Evolutionary conservation across 2,113 vertebrate species (phyloP).

Genomic region (Oncorhynchus keta): DNA sequence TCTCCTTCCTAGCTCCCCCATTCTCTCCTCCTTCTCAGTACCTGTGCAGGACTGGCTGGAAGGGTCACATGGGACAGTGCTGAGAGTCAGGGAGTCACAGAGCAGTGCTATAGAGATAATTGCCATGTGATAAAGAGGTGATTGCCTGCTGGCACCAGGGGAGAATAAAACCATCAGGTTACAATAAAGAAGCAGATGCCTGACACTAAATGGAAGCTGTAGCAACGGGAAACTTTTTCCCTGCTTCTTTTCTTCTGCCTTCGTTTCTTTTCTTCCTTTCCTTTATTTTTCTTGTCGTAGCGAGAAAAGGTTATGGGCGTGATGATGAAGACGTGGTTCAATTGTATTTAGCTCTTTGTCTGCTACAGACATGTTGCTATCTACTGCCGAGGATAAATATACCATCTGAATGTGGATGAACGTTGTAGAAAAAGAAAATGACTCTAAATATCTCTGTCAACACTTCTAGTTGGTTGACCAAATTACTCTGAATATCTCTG

Average conservation of each 20-base stretch:
- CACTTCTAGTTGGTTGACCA: too few species aligned
- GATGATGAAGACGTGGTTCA: conserved; percentile 54
- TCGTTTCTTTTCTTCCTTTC: not conserved
- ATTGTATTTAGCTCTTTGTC: conserved; percentile 50
- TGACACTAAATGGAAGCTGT: conserved; percentile 74
- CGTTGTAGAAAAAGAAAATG: conserved; percentile 15
- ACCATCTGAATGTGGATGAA: conserved; percentile 43
- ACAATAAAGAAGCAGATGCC: conserved; percentile 81
- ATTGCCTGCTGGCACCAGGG: conserved; percentile 78
- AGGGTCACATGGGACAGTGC: conserved; percentile 72
- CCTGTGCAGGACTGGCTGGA: conserved; percentile 45
- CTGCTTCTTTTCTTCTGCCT: conserved; percentile 43
- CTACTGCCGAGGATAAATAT: conserved; percentile 45
- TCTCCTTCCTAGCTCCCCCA: not conserved
- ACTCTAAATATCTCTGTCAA: not conserved
- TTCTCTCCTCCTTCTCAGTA: too few species aligned
- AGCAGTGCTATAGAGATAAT: conserved; percentile 76
- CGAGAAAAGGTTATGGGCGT: conserved; percentile 61
- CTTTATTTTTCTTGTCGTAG: not conserved
- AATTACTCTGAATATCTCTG: too few species aligned
- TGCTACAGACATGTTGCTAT: conserved; percentile 51
- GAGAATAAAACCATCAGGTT: conserved; percentile 80
- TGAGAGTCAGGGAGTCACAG: conserved; percentile 67
- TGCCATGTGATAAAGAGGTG: conserved; percentile 81
- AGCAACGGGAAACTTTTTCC: conserved; percentile 63